A percentile compares a stretch with the other conserved stretches of the same genome.
These are phyloP conservation scores for Lepeophtheirus salmonis DNA, from an alignment of 1,140 invertebrate genomes.

Conservation along the genomic window DNA sequence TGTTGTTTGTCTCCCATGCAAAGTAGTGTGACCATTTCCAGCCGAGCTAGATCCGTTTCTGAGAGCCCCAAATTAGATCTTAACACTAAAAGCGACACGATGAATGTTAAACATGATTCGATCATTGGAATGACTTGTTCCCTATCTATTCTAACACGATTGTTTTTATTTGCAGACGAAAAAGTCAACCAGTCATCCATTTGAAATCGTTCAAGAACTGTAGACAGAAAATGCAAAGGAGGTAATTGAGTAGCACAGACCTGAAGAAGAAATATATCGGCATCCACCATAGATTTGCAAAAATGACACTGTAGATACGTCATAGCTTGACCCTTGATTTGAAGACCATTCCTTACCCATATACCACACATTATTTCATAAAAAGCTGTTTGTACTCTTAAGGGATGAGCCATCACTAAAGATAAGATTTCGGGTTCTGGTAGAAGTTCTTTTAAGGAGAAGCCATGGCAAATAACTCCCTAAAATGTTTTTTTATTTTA, in stretches of 20 bases:
- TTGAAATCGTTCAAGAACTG: conserved; percentile 49
- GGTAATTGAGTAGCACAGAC: conserved; percentile 71
- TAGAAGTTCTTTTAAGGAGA: conserved; percentile 50
- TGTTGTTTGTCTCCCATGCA: conserved; percentile 87
- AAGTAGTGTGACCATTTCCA: conserved; percentile 79
- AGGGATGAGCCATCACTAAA: conserved; percentile 64
- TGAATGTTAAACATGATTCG: conserved; percentile 72
- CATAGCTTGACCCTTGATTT: conserved; percentile 95
- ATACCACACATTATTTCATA: conserved; percentile 81
- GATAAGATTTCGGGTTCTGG: conserved; percentile 56
- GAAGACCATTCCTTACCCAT: conserved; percentile 88
- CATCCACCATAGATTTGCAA: conserved; percentile 93
- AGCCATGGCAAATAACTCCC: conserved; percentile 58
- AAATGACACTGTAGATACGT: conserved; percentile 97
- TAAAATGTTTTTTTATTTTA: no score
- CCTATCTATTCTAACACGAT: conserved; percentile 35
- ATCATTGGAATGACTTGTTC: conserved; percentile 72
- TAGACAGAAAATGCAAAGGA: conserved; percentile 61
- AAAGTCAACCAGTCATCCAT: conserved; percentile 58
- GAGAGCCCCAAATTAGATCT: conserved; percentile 60
- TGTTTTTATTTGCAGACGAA: conserved; percentile 38
- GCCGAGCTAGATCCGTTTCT: conserved; percentile 42
- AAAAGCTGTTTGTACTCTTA: conserved; percentile 76
- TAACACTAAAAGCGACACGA: conserved; percentile 70
- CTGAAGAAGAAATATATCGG: conserved; percentile 81